Evolutionary conservation across 2,797 vertebrate species (phyloP).

Genomic region (Xerus rutilus): DNA sequence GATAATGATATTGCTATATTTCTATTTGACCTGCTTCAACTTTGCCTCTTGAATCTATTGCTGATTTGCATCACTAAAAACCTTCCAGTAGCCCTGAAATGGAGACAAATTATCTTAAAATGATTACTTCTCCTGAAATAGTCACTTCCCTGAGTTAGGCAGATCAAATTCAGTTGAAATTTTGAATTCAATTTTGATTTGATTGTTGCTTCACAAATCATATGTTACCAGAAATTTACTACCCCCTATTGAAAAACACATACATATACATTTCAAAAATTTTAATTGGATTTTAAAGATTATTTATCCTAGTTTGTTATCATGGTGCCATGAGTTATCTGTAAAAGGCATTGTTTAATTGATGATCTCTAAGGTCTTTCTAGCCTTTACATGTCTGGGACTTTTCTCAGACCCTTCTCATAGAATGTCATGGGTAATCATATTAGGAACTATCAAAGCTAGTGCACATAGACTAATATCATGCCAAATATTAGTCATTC

Average conservation of each 20-base stretch:
- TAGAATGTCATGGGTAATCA: neutral
- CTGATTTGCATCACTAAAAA: neutral
- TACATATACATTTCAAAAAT: neutral
- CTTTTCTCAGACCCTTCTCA: neutral
- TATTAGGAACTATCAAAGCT: neutral
- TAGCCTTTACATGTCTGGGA: neutral
- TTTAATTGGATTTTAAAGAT: neutral
- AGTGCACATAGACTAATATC: neutral
- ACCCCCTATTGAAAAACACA: neutral
- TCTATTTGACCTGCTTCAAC: neutral
- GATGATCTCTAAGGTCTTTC: neutral
- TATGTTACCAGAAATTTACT: neutral
- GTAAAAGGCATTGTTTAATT: neutral
- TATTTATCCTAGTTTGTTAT: neutral
- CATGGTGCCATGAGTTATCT: neutral
- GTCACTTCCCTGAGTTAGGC: neutral
- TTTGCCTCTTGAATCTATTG: neutral
- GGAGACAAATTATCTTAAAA: neutral
- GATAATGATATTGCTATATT: neutral
- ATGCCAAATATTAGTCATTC: neutral
- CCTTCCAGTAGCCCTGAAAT: neutral
- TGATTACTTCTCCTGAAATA: neutral
- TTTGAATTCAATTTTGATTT: neutral
- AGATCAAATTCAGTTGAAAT: neutral
- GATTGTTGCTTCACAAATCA: neutral